These are phyloP conservation scores for Rhagium mordax DNA, from an alignment of 2,888 invertebrate species.

Conservation along the genomic window DNA sequence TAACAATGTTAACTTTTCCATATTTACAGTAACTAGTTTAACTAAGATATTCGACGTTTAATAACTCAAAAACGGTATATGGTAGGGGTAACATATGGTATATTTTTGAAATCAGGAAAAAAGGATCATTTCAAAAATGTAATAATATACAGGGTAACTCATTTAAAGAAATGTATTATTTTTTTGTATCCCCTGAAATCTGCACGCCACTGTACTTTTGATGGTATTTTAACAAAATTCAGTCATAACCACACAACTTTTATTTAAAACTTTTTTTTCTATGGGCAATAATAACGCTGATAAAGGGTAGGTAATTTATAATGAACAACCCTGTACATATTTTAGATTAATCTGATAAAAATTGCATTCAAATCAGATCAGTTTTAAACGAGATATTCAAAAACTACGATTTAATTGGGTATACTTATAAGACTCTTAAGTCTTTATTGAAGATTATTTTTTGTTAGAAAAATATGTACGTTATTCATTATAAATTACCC, in stretches of 20 bases:
- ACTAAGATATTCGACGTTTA: slow-evolving; percentile 9
- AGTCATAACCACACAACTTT: background rate
- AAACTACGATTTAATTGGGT: too few relatives aligned
- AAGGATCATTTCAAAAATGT: slow-evolving; percentile 1
- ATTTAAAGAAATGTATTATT: too few relatives aligned
- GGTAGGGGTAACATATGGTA: slow-evolving; percentile 11
- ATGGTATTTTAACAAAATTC: background rate
- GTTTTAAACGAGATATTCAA: too few relatives aligned
- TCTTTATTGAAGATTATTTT: too few relatives aligned
- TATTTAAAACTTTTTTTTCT: background rate
- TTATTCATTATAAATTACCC: too few relatives aligned
- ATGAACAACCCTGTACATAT: slow-evolving; percentile 55
- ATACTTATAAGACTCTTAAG: too few relatives aligned
- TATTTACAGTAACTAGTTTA: background rate
- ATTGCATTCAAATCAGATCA: too few relatives aligned
- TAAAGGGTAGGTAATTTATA: background rate
- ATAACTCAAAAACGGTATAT: slow-evolving; percentile 11
- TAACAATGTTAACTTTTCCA: background rate
- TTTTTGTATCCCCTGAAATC: background rate
- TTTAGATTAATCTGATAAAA: too few relatives aligned
- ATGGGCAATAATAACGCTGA: background rate
- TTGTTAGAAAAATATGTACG: too few relatives aligned
- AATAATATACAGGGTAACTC: background rate
- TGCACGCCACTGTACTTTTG: background rate
- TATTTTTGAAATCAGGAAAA: slow-evolving; percentile 4